Evolutionary conservation across 2,888 invertebrate species (phyloP).

Genomic region (Trichopria drosophilae): DNA sequence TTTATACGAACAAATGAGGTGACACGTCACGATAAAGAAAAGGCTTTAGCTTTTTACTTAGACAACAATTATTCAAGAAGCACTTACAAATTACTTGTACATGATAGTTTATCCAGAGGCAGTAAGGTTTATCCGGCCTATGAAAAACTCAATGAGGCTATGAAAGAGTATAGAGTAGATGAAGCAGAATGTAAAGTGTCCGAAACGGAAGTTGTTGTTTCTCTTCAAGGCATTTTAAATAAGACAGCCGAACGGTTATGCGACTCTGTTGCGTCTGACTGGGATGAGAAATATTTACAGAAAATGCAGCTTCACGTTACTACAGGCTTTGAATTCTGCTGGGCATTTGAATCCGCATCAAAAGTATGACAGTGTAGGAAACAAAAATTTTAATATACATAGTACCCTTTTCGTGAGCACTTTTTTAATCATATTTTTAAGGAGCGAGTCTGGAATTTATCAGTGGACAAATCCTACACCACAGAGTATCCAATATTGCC

Average conservation of each 20-base stretch:
- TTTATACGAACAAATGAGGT: no score
- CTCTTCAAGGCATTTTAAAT: slow-evolving; percentile 5
- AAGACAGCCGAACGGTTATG: slow-evolving; percentile 5
- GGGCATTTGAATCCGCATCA: slow-evolving; percentile 4
- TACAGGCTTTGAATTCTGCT: not conserved
- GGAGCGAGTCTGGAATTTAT: not conserved
- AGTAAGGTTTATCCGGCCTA: not conserved
- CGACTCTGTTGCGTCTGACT: not conserved
- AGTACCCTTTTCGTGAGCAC: not conserved
- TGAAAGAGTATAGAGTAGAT: not conserved
- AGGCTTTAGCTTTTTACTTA: not conserved
- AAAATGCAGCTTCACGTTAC: not conserved
- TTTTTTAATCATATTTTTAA: not conserved
- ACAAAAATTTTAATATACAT: slow-evolving; percentile 1
- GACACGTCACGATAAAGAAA: not conserved
- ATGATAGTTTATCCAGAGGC: not conserved
- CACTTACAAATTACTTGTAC: not conserved
- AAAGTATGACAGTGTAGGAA: not conserved
- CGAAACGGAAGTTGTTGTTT: slow-evolving; percentile 1
- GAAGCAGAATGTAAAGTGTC: slow-evolving; percentile 2
- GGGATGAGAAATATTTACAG: not conserved
- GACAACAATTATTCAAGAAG: not conserved
- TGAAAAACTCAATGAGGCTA: not conserved
- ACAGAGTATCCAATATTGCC: not conserved
- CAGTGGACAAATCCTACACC: slow-evolving; percentile 1